Evolutionary conservation across 2,797 vertebrate genomes (phyloP), one percentile per base, ranked within the genome.

Genomic region (Sebastes goodei): DNA sequence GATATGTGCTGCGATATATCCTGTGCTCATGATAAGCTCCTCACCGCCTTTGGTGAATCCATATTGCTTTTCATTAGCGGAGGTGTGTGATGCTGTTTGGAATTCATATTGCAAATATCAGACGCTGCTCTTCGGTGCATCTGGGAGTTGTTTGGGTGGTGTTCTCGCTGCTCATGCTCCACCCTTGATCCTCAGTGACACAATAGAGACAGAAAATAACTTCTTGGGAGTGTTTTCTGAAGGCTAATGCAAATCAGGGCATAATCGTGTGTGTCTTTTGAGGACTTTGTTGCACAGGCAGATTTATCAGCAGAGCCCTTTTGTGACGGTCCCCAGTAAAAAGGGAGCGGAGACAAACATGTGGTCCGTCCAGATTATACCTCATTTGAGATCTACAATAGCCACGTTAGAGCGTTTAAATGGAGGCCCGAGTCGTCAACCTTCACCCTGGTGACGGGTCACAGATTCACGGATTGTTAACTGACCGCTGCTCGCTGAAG

Each of bases 251-350:
- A 94, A 92, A 94, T 93, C 78, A 66, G n/a, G 46, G 23, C 72
- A 63, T 81, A 27, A 55, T 60, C 25, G 5, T 74, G 71, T 67
- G 66, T 82, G 81, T 79, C 64, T 74, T 84, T 80, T 87, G 83
- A 89, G 86, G 73, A 91, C 89, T 88, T 93, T 92, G 92, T 92
- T 81, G 80, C 63, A 66, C 60, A 84, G 92, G 89, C 90, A 95
- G 94, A 95, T 96, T 95, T 95, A 95, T 95, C 89, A 91, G 90
- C 72, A 6, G 66, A 68, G 35, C 49, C 35, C 35, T 80, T 94
- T 94, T 95, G 93, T 95, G 86, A 83, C 52, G 10, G 21, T 82
- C 86, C 81, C 85, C 65, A 57, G 68, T 64, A 62, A 68, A 78
- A 79, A 89, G 79, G 80, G 82, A 86, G 74, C 23, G 63, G 74